Conservation (phyloP, 2,113 vertebrate species). For the Nothoprocta pentlandii region DNA sequence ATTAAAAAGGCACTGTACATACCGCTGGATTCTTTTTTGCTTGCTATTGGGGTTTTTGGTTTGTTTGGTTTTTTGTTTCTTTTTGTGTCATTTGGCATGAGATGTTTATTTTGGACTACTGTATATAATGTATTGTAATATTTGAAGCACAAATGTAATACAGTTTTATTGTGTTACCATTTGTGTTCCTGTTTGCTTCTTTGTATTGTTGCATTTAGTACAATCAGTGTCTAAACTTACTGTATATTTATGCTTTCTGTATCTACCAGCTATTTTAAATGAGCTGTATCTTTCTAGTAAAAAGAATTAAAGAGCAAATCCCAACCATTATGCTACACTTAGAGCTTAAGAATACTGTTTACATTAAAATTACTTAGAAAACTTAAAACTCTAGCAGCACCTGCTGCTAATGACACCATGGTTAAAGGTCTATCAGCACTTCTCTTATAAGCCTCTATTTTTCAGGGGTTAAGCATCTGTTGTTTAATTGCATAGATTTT, state of each 20-base stretch:
- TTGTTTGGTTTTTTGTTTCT: slow-evolving; percentile 78
- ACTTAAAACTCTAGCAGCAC: slow-evolving; percentile 72
- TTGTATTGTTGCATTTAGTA: slow-evolving; percentile 88
- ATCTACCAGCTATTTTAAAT: slow-evolving; percentile 85
- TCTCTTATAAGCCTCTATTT: slow-evolving; percentile 76
- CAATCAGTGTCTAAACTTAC: slow-evolving; percentile 86
- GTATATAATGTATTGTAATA: slow-evolving; percentile 99
- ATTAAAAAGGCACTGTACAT: slow-evolving; percentile 85
- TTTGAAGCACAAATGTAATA: slow-evolving; percentile 99
- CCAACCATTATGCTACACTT: slow-evolving; percentile 74
- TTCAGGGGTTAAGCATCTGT: slow-evolving; percentile 79
- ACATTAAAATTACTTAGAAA: slow-evolving; percentile 75
- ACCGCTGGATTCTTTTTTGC: slow-evolving; percentile 78
- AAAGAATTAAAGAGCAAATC: slow-evolving; percentile 80
- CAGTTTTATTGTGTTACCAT: slow-evolving; percentile 99
- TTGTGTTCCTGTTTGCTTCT: slow-evolving; percentile 85
- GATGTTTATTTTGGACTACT: slow-evolving; percentile 97
- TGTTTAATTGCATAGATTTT: slow-evolving; percentile 75
- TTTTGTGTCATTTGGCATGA: slow-evolving; percentile 95
- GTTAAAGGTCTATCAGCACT: slow-evolving; percentile 73
- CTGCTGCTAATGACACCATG: slow-evolving; percentile 60
- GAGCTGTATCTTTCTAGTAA: slow-evolving; percentile 86
- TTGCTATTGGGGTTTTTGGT: slow-evolving; percentile 85
- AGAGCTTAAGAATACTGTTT: slow-evolving; percentile 78
- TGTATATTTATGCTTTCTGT: slow-evolving; percentile 86